Evolutionary conservation across 2,113 vertebrate genomes (phyloP).

Genomic region (Austrofundulus limnaeus): DNA sequence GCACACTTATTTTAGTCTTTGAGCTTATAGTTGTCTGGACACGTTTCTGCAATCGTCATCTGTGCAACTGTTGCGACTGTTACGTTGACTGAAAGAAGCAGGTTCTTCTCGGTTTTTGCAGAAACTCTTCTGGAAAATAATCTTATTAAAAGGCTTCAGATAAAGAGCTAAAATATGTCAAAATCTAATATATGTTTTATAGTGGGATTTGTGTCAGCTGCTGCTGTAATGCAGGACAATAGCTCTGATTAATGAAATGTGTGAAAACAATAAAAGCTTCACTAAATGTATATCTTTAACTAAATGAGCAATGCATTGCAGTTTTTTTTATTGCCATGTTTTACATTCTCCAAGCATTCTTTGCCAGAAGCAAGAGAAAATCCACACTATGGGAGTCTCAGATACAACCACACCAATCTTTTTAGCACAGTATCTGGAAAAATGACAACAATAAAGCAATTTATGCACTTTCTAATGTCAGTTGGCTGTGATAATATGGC

Average conservation of each 20-base stretch:
- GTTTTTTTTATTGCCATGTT: no score
- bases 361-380: no score
- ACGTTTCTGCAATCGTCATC: slow-evolving; percentile 49
- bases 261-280: background rate
- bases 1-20: slow-evolving; percentile 28
- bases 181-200: slow-evolving; percentile 38
- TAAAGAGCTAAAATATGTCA: slow-evolving; percentile 36
- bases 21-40: slow-evolving; percentile 27
- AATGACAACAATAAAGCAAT: no score
- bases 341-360: no score
- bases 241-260: slow-evolving; percentile 9
- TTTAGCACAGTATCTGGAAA: no score
- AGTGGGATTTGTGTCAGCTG: slow-evolving; percentile 15
- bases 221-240: background rate
- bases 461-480: no score
- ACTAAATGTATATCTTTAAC: no score
- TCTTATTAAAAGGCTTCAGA: slow-evolving; percentile 34
- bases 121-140: slow-evolving; percentile 22
- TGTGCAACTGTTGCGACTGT: no score
- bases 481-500: no score
- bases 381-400: no score
- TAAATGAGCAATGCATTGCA: background rate
- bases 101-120: slow-evolving; percentile 37
- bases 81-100: slow-evolving; percentile 27
- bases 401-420: no score